Percentiles rank a stretch among this genome's conserved stretches.
phyloP scores from a whole-genome alignment of 2,113 vertebrate species.

The Potamarius usumacintae region DNA sequence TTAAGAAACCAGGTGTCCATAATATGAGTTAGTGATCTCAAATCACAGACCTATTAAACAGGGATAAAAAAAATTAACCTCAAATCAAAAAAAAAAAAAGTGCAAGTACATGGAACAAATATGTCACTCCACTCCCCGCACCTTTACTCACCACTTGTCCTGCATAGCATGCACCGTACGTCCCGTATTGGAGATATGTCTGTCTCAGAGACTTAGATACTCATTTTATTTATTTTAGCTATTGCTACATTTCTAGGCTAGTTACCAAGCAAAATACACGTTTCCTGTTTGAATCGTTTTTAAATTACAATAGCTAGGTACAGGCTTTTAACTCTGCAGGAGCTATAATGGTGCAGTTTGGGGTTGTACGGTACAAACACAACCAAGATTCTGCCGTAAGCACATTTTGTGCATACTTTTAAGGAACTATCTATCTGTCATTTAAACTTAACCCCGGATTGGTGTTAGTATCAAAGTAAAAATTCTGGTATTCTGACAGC shows the following conservation, averaged over 20 bases:
- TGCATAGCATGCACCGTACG: too few species aligned
- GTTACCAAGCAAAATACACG: background rate
- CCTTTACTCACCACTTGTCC: background rate
- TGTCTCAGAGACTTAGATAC: background rate
- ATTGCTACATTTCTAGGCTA: background rate
- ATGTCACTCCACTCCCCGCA: background rate
- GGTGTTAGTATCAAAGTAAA: background rate
- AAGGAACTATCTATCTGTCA: background rate
- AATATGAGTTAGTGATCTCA: background rate
- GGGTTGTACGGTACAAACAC: background rate
- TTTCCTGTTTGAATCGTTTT: background rate
- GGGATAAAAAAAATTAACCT: background rate
- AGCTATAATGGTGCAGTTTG: background rate
- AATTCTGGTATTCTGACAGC: background rate
- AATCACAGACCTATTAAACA: background rate
- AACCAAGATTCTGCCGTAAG: background rate
- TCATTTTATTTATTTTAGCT: background rate
- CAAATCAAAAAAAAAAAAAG: background rate
- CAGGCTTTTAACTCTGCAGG: background rate
- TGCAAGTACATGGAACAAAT: background rate
- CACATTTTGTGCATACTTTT: background rate
- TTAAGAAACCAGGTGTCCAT: background rate
- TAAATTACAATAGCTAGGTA: background rate
- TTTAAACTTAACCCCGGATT: background rate
- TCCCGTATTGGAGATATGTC: background rate